Evolutionary conservation across 2,888 invertebrate species (phyloP).

Genomic region (Hipparchia sbordonii): DNA sequence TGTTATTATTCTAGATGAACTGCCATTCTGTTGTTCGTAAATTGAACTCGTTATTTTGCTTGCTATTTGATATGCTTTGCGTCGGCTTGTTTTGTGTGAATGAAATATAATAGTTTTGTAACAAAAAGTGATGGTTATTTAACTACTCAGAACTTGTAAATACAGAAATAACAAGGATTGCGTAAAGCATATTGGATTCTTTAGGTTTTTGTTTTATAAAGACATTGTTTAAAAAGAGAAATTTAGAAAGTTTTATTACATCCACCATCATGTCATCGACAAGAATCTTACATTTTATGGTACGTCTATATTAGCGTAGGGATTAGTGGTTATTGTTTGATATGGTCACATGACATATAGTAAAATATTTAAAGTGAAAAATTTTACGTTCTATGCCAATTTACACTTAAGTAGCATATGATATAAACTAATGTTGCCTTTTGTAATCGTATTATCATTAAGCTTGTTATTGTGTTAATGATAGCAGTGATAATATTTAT

Average conservation of each 20-base stretch:
- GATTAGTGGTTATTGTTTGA: no score
- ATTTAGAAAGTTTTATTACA: neutral
- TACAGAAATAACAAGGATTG: neutral
- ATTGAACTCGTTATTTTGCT: slow-evolving; percentile 12
- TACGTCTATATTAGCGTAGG: no score
- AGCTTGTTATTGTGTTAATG: no score
- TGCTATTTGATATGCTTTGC: slow-evolving; percentile 6
- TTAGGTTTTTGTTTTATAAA: neutral
- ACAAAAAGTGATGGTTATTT: slow-evolving; percentile 4
- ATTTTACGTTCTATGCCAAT: no score
- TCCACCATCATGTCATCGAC: neutral
- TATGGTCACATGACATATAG: no score
- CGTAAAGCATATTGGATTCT: neutral
- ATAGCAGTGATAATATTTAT: no score
- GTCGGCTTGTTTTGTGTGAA: slow-evolving; percentile 11
- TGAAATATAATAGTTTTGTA: slow-evolving; percentile 17
- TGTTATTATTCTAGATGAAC: slow-evolving; percentile 18
- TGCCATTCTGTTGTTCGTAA: slow-evolving; percentile 9
- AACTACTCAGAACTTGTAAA: neutral
- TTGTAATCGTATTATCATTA: no score
- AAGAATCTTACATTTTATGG: no score
- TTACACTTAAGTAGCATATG: no score
- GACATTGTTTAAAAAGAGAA: neutral
- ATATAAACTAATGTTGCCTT: no score
- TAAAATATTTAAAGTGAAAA: no score